Conservation (phyloP, 2,888 invertebrate species). For the Platycnemis pennipes region DNA sequence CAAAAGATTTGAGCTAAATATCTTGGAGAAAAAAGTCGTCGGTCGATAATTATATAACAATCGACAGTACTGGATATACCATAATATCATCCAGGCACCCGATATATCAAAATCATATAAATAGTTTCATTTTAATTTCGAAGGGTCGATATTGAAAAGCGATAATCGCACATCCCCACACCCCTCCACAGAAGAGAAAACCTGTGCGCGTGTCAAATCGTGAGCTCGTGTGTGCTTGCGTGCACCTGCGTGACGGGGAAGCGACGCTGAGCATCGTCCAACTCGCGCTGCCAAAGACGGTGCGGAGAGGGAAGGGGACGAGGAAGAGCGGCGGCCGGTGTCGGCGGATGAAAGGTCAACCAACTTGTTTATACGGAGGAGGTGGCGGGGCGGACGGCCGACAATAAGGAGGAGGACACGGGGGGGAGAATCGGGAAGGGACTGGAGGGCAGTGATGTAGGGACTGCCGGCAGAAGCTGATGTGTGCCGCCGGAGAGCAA, state of each 20-base stretch:
- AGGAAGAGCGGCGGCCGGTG: not conserved
- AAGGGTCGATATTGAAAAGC: no score
- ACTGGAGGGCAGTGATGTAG: not conserved
- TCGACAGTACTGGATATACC: no score
- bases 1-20: no score
- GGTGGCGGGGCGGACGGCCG: not conserved
- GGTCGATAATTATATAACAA: no score
- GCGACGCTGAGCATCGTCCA: not conserved
- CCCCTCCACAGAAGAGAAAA: not conserved
- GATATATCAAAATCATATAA: no score
- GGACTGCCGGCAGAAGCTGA: not conserved
- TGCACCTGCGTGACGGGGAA: not conserved
- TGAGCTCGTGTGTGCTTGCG: not conserved
- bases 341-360: constrained; percentile 48
- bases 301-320: not conserved
- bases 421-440: not conserved
- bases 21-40: no score
- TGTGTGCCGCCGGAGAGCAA: not conserved
- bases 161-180: not conserved
- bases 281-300: not conserved
- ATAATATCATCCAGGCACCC: no score
- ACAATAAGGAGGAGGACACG: not conserved
- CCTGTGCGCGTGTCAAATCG: not conserved
- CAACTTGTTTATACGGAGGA: constrained; percentile 53
- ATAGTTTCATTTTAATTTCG: no score